phyloP scores from a whole-genome alignment of 2,797 vertebrate species.

The Hippopotamyrus pictus region DNA sequence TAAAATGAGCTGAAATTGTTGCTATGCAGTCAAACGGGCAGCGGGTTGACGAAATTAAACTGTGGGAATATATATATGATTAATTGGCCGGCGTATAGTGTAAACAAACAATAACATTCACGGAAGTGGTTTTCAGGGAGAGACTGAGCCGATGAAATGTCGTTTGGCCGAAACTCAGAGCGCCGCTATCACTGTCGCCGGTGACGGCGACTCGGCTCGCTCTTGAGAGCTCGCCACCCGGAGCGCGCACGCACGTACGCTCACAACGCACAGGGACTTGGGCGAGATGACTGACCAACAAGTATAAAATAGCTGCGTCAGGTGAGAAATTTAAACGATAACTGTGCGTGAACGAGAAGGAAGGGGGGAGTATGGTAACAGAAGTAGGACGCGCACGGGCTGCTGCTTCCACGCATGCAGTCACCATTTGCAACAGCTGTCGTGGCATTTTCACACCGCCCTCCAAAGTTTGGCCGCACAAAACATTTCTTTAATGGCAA shows the following conservation, averaged over 20 bases:
- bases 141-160: neutral
- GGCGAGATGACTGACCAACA: neutral
- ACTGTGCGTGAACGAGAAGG: neutral
- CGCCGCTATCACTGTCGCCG: neutral
- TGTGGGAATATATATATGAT: neutral
- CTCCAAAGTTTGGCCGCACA: constrained; percentile 24
- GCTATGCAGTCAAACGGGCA: neutral
- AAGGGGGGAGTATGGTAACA: neutral
- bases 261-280: neutral
- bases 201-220: neutral
- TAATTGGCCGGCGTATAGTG: neutral
- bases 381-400: neutral
- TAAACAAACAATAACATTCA: neutral
- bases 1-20: neutral
- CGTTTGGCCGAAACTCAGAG: neutral
- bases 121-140: neutral
- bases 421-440: neutral
- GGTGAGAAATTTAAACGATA: neutral
- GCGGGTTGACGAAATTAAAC: neutral
- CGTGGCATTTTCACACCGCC: neutral
- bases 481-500: constrained; percentile 30
- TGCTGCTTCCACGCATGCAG: neutral
- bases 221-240: too few species aligned
- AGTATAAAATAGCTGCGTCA: neutral
- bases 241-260: neutral